phyloP scores from a whole-genome alignment of 2,888 invertebrate genomes.

The Prosopocoilus inquinatus region DNA sequence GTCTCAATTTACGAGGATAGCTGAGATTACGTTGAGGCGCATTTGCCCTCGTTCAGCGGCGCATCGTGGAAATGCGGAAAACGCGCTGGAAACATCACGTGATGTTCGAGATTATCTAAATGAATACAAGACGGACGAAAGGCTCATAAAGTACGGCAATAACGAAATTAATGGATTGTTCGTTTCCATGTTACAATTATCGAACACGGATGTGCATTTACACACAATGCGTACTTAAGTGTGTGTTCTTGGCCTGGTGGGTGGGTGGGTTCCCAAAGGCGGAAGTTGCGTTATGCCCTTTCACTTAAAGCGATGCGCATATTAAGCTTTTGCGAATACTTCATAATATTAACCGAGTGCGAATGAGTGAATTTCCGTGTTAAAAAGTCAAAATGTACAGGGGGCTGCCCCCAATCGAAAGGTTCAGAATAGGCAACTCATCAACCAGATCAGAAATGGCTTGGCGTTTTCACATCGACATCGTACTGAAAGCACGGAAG shows the following conservation, averaged over 20 bases:
- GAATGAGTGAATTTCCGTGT: no score
- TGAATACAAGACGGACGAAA: conserved; percentile 33
- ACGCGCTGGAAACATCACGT: background rate
- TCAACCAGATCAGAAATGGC: no score
- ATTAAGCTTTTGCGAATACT: conserved; percentile 17
- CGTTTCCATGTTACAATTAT: conserved; percentile 46
- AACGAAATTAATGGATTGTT: conserved; percentile 45
- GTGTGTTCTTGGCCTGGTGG: conserved; percentile 18
- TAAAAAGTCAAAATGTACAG: no score
- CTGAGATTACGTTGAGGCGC: no score
- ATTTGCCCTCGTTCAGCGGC: conserved; percentile 10
- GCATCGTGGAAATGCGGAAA: conserved; percentile 10
- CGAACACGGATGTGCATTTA: conserved; percentile 48
- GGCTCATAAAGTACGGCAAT: conserved; percentile 39
- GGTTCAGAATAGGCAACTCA: no score
- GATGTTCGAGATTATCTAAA: conserved; percentile 33
- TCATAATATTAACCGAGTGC: no score
- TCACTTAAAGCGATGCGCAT: conserved; percentile 15
- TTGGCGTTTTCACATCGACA: no score
- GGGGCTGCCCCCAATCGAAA: no score
- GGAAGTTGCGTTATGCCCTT: conserved; percentile 9
- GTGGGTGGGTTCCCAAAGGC: conserved; percentile 12
- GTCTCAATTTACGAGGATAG: no score
- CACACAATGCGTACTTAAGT: conserved; percentile 46
- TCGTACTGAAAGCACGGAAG: no score